phyloP scores from a whole-genome alignment of 2,888 invertebrate species.

The Antheraea assamensis region DNA sequence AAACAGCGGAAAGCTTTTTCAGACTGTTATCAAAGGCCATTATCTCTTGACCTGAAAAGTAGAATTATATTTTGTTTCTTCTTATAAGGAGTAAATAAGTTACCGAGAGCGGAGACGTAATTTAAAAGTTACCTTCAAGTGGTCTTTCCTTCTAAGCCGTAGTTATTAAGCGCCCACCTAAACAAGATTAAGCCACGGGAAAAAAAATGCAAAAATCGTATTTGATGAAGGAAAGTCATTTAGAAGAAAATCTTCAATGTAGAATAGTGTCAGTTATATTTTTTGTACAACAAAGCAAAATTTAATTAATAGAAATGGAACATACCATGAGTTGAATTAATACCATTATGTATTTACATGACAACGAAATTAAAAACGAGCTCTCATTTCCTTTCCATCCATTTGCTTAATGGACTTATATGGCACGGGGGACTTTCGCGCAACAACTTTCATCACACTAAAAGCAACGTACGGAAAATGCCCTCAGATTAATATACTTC shows the following conservation, averaged over 20 bases:
- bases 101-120: conserved; percentile 70
- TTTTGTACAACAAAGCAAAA: conserved; percentile 35
- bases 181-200: conserved; percentile 55
- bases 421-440: conserved; percentile 71
- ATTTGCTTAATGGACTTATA: conserved; percentile 80
- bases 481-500: conserved; percentile 76
- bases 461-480: conserved; percentile 77
- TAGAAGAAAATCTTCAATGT: conserved; percentile 26
- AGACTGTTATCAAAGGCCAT: conserved; percentile 79
- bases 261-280: conserved; percentile 27
- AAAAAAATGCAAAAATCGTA: conserved; percentile 45
- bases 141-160: conserved; percentile 54
- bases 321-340: conserved; percentile 61
- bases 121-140: conserved; percentile 73
- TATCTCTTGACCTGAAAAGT: conserved; percentile 80
- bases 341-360: conserved; percentile 67
- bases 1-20: conserved; percentile 82
- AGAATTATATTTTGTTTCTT: conserved; percentile 79
- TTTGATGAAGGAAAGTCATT: conserved; percentile 47
- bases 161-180: conserved; percentile 54
- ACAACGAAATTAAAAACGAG: conserved; percentile 77
- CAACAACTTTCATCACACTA: conserved; percentile 78
- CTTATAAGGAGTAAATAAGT: conserved; percentile 78
- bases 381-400: conserved; percentile 73
- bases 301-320: conserved; percentile 60